Percentiles rank a stretch among this genome's conserved stretches.
phyloP scores from a whole-genome alignment of 2,113 vertebrate species.

The Barnardius zonarius region DNA sequence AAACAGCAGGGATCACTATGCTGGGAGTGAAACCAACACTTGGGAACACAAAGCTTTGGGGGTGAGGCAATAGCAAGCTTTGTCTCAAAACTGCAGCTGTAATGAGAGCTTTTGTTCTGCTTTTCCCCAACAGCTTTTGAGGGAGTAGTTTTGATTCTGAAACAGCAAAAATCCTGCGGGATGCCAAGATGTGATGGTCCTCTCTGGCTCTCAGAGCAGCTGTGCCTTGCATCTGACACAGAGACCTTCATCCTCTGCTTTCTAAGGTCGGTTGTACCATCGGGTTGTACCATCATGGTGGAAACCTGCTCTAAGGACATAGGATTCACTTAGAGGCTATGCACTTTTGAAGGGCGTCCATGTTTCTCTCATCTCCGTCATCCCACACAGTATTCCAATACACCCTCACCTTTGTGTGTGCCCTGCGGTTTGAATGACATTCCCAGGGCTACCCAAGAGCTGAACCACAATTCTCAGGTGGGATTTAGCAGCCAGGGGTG shows the following conservation, averaged over 20 bases:
- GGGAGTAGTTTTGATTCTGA: neutral
- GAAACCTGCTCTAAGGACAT: neutral
- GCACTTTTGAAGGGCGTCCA: neutral
- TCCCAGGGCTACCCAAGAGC: neutral
- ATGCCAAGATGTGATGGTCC: neutral
- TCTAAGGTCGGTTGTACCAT: neutral
- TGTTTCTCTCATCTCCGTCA: neutral
- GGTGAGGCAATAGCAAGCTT: neutral
- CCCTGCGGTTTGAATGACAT: neutral
- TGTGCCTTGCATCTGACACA: fast-evolving
- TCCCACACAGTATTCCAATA: neutral
- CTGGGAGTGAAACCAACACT: neutral
- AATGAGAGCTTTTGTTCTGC: neutral
- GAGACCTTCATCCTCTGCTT: neutral
- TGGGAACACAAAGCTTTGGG: neutral
- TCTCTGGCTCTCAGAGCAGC: neutral
- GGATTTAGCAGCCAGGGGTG: neutral
- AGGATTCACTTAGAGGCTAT: neutral
- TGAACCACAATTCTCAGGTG: fast-evolving
- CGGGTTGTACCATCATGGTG: neutral
- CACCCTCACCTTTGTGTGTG: fast-evolving
- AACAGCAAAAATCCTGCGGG: neutral
- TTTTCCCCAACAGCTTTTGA: neutral
- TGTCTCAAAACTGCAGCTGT: neutral
- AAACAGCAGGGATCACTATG: neutral